Conservation (phyloP, 2,888 invertebrate species). For the Aquatica leii region DNA sequence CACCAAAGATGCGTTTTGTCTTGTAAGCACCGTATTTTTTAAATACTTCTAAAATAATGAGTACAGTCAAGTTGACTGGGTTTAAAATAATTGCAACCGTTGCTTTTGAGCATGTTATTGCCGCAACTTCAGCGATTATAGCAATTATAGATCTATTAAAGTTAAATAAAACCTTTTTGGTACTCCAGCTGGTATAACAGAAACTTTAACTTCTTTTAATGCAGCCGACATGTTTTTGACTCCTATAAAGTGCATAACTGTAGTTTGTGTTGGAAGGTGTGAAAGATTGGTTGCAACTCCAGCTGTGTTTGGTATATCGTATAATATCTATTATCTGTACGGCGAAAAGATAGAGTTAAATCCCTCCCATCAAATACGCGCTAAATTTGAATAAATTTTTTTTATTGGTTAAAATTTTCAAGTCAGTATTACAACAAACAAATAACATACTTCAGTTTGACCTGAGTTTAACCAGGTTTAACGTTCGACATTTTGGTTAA, state of each 20-base stretch:
- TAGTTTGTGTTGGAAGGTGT: slow-evolving; percentile 91
- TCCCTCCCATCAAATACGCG: no score
- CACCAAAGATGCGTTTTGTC: slow-evolving; percentile 91
- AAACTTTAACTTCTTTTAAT: slow-evolving; percentile 72
- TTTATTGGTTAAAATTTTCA: no score
- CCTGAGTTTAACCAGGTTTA: no score
- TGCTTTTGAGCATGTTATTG: slow-evolving; percentile 89
- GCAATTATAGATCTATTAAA: slow-evolving; percentile 97
- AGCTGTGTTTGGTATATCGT: slow-evolving; percentile 94
- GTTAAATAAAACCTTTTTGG: slow-evolving; percentile 99
- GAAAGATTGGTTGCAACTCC: slow-evolving; percentile 98
- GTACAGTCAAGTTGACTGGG: slow-evolving; percentile 98
- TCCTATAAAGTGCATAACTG: slow-evolving; percentile 78
- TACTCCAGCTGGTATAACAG: slow-evolving; percentile 97
- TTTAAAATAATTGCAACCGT: slow-evolving; percentile 96
- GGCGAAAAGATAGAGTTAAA: no score
- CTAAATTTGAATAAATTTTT: no score
- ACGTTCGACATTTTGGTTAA: no score
- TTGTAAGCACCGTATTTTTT: slow-evolving; percentile 92
- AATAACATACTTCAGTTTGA: no score
- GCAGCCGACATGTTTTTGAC: slow-evolving; percentile 79
- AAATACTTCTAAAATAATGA: slow-evolving; percentile 94
- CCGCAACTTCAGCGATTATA: slow-evolving; percentile 81
- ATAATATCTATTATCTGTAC: no score
- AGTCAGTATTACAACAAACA: no score